Conservation (phyloP, 2,113 vertebrate genomes). For the Solea solea region DNA sequence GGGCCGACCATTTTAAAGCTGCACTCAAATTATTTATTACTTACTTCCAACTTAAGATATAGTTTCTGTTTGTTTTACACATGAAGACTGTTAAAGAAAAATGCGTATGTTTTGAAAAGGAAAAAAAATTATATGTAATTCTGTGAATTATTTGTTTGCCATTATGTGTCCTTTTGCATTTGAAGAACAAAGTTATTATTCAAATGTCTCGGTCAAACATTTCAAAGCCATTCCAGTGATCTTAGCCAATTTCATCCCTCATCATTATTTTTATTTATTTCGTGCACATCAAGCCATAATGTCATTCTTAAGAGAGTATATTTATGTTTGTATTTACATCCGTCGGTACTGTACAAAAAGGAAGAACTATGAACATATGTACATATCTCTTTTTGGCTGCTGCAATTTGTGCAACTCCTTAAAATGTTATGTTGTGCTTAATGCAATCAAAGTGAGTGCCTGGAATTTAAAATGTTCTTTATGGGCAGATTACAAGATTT, state of each 20-base stretch:
- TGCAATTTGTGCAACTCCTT: conserved; percentile 86
- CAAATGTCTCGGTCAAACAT: conserved; percentile 65
- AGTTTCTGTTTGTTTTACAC: conserved; percentile 63
- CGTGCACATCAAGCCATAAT: conserved; percentile 74
- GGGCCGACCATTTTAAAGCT: conserved; percentile 77
- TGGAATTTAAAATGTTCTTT: conserved; percentile 81
- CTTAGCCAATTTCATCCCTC: conserved; percentile 65
- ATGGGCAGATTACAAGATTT: conserved; percentile 79
- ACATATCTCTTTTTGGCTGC: conserved; percentile 85
- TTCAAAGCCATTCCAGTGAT: conserved; percentile 68
- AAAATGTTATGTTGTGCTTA: conserved; percentile 86
- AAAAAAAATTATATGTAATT: conserved; percentile 38
- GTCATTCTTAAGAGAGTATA: conserved; percentile 56
- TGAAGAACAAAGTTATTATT: conserved; percentile 76
- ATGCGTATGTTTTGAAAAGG: conserved; percentile 43
- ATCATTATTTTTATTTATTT: conserved; percentile 58
- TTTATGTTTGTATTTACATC: conserved; percentile 71
- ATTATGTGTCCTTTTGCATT: conserved; percentile 80
- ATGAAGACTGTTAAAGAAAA: conserved; percentile 72
- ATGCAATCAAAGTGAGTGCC: conserved; percentile 89
- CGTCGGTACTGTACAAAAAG: conserved; percentile 78
- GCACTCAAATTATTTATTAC: conserved; percentile 76
- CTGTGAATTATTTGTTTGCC: conserved; percentile 69
- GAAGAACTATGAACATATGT: conserved; percentile 77
- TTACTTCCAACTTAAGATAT: conserved; percentile 71